Conservation (phyloP, 2,888 invertebrate species). For the Parapristionchus giblindavisi region DNA sequence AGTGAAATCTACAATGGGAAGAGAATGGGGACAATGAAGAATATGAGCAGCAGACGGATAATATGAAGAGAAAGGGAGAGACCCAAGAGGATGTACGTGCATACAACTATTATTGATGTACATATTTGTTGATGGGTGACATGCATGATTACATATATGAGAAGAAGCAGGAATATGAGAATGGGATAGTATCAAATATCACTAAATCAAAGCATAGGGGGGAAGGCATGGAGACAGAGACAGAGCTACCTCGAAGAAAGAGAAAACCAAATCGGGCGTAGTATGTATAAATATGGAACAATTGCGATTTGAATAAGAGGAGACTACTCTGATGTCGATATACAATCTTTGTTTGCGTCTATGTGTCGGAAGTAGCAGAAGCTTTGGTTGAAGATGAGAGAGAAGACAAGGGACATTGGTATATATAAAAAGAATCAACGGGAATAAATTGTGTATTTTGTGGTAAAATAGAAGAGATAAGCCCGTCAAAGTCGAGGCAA, state of each 20-base stretch:
- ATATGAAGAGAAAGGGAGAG: background rate
- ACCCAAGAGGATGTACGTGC: background rate
- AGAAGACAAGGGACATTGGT: constrained; percentile 7
- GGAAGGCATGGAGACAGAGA: too few species aligned
- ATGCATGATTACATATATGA: too few species aligned
- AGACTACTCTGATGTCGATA: background rate
- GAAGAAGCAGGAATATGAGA: too few species aligned
- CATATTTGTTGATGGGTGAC: too few species aligned
- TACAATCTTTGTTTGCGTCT: background rate
- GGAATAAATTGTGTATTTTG: too few species aligned
- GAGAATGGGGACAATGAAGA: background rate
- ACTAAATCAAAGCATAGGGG: too few species aligned
- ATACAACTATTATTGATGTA: background rate
- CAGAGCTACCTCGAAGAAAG: too few species aligned
- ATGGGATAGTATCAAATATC: too few species aligned
- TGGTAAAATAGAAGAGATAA: background rate
- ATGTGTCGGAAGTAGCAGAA: background rate
- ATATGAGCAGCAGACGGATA: background rate
- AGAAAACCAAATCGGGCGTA: too few species aligned
- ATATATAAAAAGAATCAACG: too few species aligned
- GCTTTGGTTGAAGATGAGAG: background rate
- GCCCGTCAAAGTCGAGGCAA: background rate
- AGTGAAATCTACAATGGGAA: too few species aligned
- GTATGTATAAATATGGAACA: background rate
- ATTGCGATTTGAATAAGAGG: background rate